A percentile compares a stretch with the other conserved stretches of the same genome.
These are phyloP conservation scores for Acleris emargana DNA, from an alignment of 2,888 invertebrate genomes.

Conservation along the genomic window DNA sequence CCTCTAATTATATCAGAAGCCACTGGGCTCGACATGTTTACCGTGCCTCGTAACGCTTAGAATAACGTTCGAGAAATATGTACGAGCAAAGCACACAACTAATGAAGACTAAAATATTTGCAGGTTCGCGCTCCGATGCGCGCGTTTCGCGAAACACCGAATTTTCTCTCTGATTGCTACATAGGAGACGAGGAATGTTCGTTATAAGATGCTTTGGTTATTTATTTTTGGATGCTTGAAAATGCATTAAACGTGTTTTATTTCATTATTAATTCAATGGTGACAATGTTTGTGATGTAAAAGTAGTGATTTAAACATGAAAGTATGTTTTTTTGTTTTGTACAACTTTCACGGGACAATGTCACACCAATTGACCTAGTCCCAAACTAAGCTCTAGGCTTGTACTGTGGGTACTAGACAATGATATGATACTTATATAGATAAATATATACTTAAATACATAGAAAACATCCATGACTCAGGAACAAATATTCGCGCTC, in stretches of 20 bases:
- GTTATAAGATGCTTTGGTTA: constrained; percentile 5
- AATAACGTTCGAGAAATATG: constrained; percentile 60
- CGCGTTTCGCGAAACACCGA: constrained; percentile 47
- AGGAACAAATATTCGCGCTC: no score
- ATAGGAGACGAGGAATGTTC: constrained; percentile 11
- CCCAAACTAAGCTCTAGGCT: no score
- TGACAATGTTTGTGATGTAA: no score
- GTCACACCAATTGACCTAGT: no score
- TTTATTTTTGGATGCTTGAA: constrained; percentile 3
- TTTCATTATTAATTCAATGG: no score
- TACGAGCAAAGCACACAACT: constrained; percentile 73
- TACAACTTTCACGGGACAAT: no score
- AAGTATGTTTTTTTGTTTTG: no score
- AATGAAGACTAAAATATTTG: constrained; percentile 77
- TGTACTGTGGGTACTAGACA: no score
- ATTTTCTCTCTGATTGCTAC: constrained; percentile 47
- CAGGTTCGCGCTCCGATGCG: constrained; percentile 61
- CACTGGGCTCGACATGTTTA: constrained; percentile 22
- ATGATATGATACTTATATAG: no score
- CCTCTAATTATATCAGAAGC: constrained; percentile 11
- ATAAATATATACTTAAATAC: no score
- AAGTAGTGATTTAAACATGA: no score
- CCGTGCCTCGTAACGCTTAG: constrained; percentile 4
- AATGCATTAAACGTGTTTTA: neutral
- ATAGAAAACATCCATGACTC: no score